Base-by-base conservation (phyloP, 1,140 invertebrate genomes). In the Leptinotarsa defecta region DNA sequence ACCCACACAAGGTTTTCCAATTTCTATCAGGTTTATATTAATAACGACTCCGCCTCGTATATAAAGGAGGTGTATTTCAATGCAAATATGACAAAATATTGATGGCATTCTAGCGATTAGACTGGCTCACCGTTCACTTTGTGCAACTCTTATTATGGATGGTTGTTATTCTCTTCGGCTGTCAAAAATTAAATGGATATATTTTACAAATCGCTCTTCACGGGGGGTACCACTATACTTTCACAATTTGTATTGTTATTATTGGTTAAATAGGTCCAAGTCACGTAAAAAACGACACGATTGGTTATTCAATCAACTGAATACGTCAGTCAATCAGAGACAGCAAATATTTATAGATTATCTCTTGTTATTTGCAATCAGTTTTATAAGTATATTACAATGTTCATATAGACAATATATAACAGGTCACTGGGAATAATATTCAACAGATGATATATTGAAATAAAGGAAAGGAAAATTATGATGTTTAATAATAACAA, bases 161-260 rank as follows among this genome's bases (percentile, higher is more conserved):
- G 52, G 52, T 17, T 57, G 52, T 57, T 57, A 57, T 57, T 57
- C 52, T 57, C 52, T 57, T 57, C 52, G 17, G 52, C 52, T 65
- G 20, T 19, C 67, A 68, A 49, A 68, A 68, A 48, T 34, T 68
- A n/a, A 48, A 43, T 43, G 34, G 34, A 68, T 19, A 19, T 43
- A 19, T 68, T 48, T 68, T 68, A 17, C 34, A 43, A 15, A 68
- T 68, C n/a, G 43, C 27, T 15, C 67, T 43, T 49, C 43, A 68
- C 67, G 67, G 67, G 67, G 43, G 67, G 67, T 17, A 68, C 67
- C 67, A 68, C 67, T 57, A 57, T 19, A 68, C 67, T 68, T 68
- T 68, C 67, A 68, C 67, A 48, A 68, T 68, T 68, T 68, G 43
- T 17, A 68, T 68, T 68, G 67, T 68, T 68, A 48, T 68, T 68